Evolutionary conservation across 1,140 invertebrate genomes (phyloP).

Genomic region (Macrotrachela quadricornifera): DNA sequence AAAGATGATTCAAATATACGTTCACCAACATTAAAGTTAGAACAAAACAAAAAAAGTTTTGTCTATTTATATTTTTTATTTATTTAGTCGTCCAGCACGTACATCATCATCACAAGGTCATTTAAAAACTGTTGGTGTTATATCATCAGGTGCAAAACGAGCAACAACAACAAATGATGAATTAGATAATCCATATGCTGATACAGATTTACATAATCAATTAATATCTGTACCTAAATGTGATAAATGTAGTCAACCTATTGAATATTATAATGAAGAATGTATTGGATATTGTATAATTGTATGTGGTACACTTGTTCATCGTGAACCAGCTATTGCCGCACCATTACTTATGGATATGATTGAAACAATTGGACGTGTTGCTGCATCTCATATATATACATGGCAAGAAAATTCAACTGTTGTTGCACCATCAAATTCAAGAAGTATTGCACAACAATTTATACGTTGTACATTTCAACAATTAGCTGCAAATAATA

Average conservation of each 20-base stretch:
- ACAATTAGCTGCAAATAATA: slow-evolving; percentile 78
- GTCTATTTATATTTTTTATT: too few species aligned
- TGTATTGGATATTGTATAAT: slow-evolving; percentile 74
- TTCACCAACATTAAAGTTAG: too few species aligned
- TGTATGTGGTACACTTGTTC: slow-evolving; percentile 78
- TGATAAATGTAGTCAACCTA: slow-evolving; percentile 37
- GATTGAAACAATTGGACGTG: slow-evolving; percentile 34
- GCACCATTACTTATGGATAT: slow-evolving; percentile 77
- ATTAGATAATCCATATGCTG: too few species aligned
- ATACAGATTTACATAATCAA: too few species aligned
- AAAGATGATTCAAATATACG: too few species aligned
- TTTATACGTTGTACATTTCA: slow-evolving; percentile 85
- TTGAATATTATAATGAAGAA: slow-evolving; percentile 88
- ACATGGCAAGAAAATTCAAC: slow-evolving; percentile 3
- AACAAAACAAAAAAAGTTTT: too few species aligned
- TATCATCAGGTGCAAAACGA: too few species aligned
- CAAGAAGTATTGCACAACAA: slow-evolving; percentile 67
- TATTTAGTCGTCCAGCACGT: too few species aligned
- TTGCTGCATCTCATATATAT: slow-evolving; percentile 9
- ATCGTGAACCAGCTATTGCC: slow-evolving; percentile 72
- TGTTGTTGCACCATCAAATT: slow-evolving; percentile 27
- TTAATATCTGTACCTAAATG: slow-evolving; percentile 15
- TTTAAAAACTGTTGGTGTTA: too few species aligned
- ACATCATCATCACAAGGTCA: too few species aligned
- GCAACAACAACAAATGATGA: too few species aligned